A percentile compares a stretch with the other conserved stretches of the same genome.
Evolutionary conservation across 2,888 invertebrate genomes (phyloP).

Genomic region (Physocephala rufipes): DNA sequence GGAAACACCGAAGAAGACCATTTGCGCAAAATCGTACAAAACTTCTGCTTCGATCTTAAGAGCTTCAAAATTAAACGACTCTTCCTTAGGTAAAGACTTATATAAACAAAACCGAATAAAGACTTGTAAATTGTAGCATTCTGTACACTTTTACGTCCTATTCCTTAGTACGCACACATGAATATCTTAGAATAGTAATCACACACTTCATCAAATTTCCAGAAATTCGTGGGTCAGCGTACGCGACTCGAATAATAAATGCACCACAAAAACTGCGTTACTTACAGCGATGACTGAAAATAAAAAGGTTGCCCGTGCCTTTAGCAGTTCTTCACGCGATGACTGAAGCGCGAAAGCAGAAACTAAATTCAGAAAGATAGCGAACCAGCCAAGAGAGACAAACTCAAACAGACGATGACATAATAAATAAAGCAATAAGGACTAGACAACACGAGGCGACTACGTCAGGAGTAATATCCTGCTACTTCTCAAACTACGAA

Average conservation of each 20-base stretch:
- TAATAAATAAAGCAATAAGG: conserved; percentile 27
- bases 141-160: too few species aligned
- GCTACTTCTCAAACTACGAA: neutral
- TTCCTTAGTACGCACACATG: neutral
- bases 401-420: conserved; percentile 23
- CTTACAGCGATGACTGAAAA: too few species aligned
- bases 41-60: too few species aligned
- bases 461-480: neutral
- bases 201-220: neutral
- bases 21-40: too few species aligned
- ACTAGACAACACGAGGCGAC: conserved; percentile 35
- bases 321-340: conserved; percentile 24
- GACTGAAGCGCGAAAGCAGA: conserved; percentile 10
- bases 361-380: conserved; percentile 10
- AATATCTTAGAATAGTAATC: neutral
- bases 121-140: too few species aligned
- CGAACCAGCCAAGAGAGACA: conserved; percentile 24
- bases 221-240: too few species aligned
- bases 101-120: too few species aligned
- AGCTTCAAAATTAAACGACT: too few species aligned
- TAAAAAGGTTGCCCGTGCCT: neutral
- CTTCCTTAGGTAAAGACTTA: too few species aligned
- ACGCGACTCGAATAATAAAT: too few species aligned
- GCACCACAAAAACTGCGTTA: too few species aligned
- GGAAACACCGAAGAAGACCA: too few species aligned